These are phyloP conservation scores for Nephrotoma guestfalica DNA, from an alignment of 2,888 invertebrate genomes.

Conservation along the genomic window DNA sequence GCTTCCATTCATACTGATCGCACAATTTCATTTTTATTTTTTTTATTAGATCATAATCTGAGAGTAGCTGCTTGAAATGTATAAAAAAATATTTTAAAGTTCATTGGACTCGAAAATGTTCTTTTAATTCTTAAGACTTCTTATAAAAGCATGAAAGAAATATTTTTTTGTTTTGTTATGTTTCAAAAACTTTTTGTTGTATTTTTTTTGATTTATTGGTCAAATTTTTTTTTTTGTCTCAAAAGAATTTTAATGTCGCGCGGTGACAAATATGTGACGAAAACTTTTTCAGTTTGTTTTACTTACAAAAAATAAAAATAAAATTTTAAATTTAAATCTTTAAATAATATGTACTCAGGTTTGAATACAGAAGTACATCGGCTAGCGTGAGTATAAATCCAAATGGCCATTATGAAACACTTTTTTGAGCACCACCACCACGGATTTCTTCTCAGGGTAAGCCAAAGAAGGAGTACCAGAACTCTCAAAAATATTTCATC, in stretches of 20 bases:
- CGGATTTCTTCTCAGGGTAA: too few species aligned
- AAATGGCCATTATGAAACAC: too few species aligned
- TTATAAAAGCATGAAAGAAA: not conserved
- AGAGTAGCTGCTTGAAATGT: not conserved
- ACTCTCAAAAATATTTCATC: too few species aligned
- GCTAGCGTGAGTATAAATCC: too few species aligned
- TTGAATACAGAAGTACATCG: not conserved
- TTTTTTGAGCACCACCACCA: too few species aligned
- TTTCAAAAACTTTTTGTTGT: too few species aligned
- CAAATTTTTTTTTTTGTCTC: not conserved
- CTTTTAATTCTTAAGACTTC: not conserved
- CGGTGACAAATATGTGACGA: not conserved
- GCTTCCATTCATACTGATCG: not conserved
- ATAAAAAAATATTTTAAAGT: not conserved
- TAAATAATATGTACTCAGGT: not conserved
- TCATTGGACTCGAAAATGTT: not conserved
- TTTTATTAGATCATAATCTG: not conserved
- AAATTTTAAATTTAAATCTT: not conserved
- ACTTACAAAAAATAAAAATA: not conserved
- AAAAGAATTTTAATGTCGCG: not conserved
- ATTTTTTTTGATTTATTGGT: not conserved
- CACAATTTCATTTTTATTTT: not conserved
- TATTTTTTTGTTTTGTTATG: not conserved
- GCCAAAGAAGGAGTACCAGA: too few species aligned
- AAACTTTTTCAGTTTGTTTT: not conserved